Conservation (phyloP, 2,113 vertebrate species). For the Equus przewalskii region DNA sequence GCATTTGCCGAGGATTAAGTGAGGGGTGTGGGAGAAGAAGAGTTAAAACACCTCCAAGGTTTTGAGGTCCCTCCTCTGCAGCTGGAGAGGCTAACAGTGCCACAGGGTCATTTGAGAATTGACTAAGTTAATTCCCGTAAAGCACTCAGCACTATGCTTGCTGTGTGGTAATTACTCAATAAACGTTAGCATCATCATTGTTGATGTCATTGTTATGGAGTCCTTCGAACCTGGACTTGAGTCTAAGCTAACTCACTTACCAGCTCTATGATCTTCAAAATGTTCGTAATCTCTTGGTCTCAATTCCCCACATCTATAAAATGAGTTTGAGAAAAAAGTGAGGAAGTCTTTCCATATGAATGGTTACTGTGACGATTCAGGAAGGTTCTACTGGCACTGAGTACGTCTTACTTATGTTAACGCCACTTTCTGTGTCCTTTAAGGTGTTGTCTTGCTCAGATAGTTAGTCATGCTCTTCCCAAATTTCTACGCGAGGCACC, state of each 20-base stretch:
- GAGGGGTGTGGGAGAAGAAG: background rate
- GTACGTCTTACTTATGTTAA: fast-evolving
- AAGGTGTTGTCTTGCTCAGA: fast-evolving
- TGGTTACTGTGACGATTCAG: background rate
- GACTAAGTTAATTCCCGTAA: fast-evolving
- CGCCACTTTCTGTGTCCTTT: fast-evolving
- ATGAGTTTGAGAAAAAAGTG: background rate
- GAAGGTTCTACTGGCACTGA: background rate
- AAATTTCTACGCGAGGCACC: fast-evolving
- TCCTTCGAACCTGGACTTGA: background rate
- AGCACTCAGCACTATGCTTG: fast-evolving
- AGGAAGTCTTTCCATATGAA: fast-evolving
- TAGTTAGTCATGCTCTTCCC: fast-evolving
- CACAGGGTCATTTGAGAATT: fast-evolving
- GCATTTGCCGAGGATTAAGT: background rate
- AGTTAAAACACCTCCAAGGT: fast-evolving
- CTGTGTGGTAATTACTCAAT: fast-evolving
- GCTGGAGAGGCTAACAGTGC: background rate
- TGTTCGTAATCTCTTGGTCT: fast-evolving
- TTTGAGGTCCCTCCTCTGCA: fast-evolving
- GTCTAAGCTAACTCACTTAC: background rate
- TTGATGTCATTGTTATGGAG: fast-evolving
- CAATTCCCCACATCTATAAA: background rate
- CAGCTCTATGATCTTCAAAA: background rate
- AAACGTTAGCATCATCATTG: fast-evolving